Conservation (phyloP, 2,113 vertebrate genomes). For the Hepsetus odoe region DNA sequence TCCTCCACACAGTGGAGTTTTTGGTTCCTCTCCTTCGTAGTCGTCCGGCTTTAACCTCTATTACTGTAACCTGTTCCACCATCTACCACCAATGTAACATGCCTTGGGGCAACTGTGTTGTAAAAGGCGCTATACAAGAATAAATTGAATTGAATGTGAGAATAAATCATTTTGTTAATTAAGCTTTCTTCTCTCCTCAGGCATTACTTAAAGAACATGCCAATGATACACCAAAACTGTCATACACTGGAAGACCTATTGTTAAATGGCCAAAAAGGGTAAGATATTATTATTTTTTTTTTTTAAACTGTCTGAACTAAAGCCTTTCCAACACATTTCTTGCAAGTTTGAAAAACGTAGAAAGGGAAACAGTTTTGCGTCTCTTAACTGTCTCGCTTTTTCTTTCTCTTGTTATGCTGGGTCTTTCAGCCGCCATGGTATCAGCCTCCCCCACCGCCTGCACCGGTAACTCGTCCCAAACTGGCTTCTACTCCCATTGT, state of each 20-base stretch:
- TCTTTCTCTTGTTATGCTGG: slow-evolving; percentile 9
- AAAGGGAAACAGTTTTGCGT: no score
- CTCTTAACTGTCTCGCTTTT: no score
- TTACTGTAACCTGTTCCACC: no score
- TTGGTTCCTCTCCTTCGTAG: no score
- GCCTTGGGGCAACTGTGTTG: no score
- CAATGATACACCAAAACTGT: slow-evolving; percentile 83
- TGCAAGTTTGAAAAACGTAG: no score
- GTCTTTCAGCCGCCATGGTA: slow-evolving; percentile 76
- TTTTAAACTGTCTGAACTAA: neutral
- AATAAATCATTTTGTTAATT: neutral
- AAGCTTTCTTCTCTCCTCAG: slow-evolving; percentile 63
- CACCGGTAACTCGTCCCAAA: slow-evolving; percentile 62
- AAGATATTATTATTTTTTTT: slow-evolving; percentile 63
- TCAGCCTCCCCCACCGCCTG: slow-evolving; percentile 69
- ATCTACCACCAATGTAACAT: no score
- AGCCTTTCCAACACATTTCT: neutral
- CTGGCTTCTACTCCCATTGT: slow-evolving; percentile 66
- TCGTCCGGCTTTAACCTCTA: no score
- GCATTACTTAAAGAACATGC: slow-evolving; percentile 84
- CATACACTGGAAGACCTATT: slow-evolving; percentile 93
- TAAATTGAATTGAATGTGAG: neutral
- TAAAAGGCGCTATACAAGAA: neutral
- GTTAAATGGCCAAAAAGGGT: slow-evolving; percentile 95
- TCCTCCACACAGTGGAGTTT: no score